phyloP scores from a whole-genome alignment of 2,888 invertebrate species.

The Oasisia sp. region DNA sequence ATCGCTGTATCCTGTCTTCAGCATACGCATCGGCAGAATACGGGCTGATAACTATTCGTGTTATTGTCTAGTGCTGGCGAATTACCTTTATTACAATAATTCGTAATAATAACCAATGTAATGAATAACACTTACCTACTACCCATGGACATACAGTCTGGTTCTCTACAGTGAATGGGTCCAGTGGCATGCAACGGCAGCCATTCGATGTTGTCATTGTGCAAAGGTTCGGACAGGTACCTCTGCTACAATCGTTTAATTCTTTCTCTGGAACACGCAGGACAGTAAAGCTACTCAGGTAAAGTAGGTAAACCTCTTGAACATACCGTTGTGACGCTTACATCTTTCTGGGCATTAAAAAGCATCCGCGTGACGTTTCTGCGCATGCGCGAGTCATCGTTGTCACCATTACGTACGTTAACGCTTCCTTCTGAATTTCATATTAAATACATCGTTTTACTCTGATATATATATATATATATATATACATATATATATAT shows the following conservation, averaged over 20 bases:
- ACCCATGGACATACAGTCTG: background rate
- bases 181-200: background rate
- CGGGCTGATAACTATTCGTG: background rate
- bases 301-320: no score
- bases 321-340: no score
- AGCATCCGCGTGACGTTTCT: no score
- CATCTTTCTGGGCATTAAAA: no score
- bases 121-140: background rate
- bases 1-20: no score
- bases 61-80: background rate
- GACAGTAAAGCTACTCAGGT: background rate
- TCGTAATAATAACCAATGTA: background rate
- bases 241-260: background rate
- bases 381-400: no score
- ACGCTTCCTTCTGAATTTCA: no score
- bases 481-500: no score
- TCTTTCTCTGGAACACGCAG: background rate
- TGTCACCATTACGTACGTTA: no score
- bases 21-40: background rate
- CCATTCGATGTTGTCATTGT: background rate
- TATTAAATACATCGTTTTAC: no score
- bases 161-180: background rate
- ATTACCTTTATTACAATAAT: background rate
- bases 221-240: background rate
- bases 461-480: no score